Percentiles rank a stretch among this genome's conserved stretches.
Evolutionary conservation across 2,797 vertebrate species (phyloP).

Genomic region (Sarcoramphus papa): DNA sequence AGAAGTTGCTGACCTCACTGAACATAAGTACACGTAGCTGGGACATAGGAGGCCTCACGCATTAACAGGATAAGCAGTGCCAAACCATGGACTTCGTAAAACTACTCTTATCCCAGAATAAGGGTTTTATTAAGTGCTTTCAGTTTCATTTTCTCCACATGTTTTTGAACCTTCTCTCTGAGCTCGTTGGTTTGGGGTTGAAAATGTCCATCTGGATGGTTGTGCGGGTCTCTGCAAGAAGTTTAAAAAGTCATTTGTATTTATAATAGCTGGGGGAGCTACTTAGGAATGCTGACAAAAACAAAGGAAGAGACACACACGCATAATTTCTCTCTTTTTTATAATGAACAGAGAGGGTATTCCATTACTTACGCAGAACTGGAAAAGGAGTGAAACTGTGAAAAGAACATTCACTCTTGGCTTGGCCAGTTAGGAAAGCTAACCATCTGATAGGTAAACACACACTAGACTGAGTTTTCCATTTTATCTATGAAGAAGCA

Average conservation of each 20-base stretch:
- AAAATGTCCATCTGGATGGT: background rate
- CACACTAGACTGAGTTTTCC: background rate
- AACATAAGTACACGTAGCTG: background rate
- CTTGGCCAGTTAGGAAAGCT: background rate
- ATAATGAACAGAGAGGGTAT: background rate
- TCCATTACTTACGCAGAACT: background rate
- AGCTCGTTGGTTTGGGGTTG: background rate
- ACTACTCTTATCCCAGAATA: constrained; percentile 32
- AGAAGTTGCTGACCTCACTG: background rate
- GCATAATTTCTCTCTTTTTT: background rate
- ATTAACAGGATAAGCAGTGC: background rate
- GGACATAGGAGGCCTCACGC: background rate
- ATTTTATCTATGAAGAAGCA: background rate
- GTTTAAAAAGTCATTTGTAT: background rate
- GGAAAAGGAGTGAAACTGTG: background rate
- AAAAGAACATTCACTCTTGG: background rate
- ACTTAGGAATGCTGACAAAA: background rate
- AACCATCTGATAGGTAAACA: background rate
- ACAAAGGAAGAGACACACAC: background rate
- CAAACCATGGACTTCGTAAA: background rate
- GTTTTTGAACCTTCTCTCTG: constrained; percentile 28
- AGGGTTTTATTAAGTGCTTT: constrained; percentile 55
- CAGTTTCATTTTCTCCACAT: constrained; percentile 38
- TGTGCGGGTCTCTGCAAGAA: constrained; percentile 41
- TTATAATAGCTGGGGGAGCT: background rate